Conservation (phyloP, 2,888 invertebrate genomes). For the Anorthoa munda region DNA sequence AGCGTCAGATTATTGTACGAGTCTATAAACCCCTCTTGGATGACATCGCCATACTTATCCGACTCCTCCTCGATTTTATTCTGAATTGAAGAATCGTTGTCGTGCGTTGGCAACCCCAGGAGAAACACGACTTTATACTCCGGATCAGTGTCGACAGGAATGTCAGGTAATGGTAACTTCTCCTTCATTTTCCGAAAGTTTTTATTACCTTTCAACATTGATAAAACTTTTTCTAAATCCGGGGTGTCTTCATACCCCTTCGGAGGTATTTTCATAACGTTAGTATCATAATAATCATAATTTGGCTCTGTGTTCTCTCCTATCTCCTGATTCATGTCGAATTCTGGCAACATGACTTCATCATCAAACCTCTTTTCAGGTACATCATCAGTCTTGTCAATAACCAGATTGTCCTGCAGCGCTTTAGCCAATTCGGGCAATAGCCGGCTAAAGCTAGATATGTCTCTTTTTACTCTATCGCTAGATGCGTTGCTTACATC, state of each 20-base stretch:
- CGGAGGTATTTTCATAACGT: constrained; percentile 88
- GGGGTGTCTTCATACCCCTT: constrained; percentile 80
- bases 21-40: constrained; percentile 96
- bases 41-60: constrained; percentile 93
- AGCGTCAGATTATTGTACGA: constrained; percentile 96
- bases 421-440: constrained; percentile 84
- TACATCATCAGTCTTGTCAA: constrained; percentile 75
- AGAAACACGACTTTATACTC: constrained; percentile 87
- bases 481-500: constrained; percentile 65
- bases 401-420: constrained; percentile 76
- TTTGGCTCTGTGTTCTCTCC: constrained; percentile 74
- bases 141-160: constrained; percentile 67
- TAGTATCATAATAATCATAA: constrained; percentile 82
- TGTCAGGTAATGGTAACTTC: constrained; percentile 52
- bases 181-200: constrained; percentile 71
- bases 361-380: constrained; percentile 82
- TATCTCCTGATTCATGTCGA: constrained; percentile 86
- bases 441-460: constrained; percentile 78
- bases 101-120: constrained; percentile 92
- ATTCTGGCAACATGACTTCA: constrained; percentile 81
- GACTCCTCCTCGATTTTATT: constrained; percentile 92
- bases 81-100: constrained; percentile 91
- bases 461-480: constrained; percentile 74
- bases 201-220: constrained; percentile 74
- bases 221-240: constrained; percentile 78